Evolutionary conservation across 2,797 vertebrate species (phyloP).

Genomic region (Mormyrus hasselquistii): DNA sequence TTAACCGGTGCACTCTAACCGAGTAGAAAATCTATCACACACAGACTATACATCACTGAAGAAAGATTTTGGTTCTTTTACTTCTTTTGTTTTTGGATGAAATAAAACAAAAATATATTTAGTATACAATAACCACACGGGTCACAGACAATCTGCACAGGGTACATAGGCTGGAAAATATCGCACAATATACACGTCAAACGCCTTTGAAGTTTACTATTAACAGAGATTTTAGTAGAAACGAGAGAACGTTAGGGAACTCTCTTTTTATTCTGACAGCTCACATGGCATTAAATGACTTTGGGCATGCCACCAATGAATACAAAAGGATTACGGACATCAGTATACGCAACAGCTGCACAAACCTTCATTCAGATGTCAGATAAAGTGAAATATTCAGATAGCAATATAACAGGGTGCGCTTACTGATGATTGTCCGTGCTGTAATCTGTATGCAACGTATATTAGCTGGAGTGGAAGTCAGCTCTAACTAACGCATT

Average conservation of each 20-base stretch:
- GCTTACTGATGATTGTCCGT: neutral
- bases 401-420: neutral
- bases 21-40: constrained; percentile 43
- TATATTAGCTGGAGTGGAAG: neutral
- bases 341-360: neutral
- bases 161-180: neutral
- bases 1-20: constrained; percentile 69
- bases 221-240: neutral
- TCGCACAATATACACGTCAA: neutral
- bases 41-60: constrained; percentile 47
- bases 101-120: neutral
- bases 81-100: neutral
- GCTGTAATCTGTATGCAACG: neutral
- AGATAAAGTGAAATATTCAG: neutral
- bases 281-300: neutral
- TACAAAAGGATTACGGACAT: neutral
- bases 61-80: neutral
- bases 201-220: neutral
- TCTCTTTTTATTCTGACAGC: neutral
- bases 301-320: neutral
- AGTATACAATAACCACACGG: neutral
- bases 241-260: neutral
- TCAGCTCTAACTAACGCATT: neutral
- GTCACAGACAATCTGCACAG: neutral
- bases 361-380: neutral